Conservation (phyloP, 2,113 vertebrate genomes). For the pig (Sus scrofa) region T2T-Sscrofa CM000821.6:13708501-13709000, state of each 20-base stretch:
- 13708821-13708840: not conserved
- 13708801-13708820: not conserved
- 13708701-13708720: not conserved
- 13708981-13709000: not conserved
- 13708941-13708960: accelerated
- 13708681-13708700: not conserved
- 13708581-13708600: not conserved
- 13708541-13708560: not conserved
- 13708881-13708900: not conserved
- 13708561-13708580: not conserved
- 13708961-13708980: accelerated
- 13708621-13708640: not conserved
- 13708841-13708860: not conserved
- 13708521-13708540: not conserved
- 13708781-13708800: not conserved
- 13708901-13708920: not conserved
- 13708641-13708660: not conserved
- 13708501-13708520: not conserved
- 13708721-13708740: not conserved
- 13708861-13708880: not conserved
- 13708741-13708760: not conserved
- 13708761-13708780: not conserved
- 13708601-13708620: not conserved
- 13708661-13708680: not conserved
- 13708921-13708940: not conserved